Evolutionary conservation across 2,888 invertebrate species (phyloP), one percentile per base, ranked within the genome.

Genomic region (Alloplasta piceator): DNA sequence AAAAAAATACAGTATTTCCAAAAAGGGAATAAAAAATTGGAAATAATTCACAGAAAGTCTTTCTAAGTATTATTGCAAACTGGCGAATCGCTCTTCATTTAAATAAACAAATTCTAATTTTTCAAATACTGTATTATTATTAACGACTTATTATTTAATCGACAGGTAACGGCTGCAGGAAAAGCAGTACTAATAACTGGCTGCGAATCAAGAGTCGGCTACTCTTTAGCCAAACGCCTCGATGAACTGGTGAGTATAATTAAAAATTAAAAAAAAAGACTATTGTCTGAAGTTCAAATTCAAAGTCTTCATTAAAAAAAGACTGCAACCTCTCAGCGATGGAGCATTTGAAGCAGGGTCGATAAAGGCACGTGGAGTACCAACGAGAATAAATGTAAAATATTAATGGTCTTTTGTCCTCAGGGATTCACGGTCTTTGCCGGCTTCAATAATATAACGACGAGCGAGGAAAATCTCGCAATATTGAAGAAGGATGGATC

Each of bases 401-500:
- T 10, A 10, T 39, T 14, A 39, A 7, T 26, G 10, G 36, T 10
- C 12, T 85, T 70, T 71, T 80, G 73, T 64, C 82, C 84, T 70
- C 83, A 93, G 93, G 97, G 98, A 43, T 97, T 97, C 91, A 96
- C 97, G 58, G 96, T 97, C n/a, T 97, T 97, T 90, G 98, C 98
- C 70, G 97, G 96, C 81, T 97, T 97, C 91, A 94, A 94, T 86
- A 95, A 93, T 87, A 94, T 95, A 87, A 94, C 94, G 0, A 95
- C 95, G 6, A 95, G 94, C 80, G 94, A 95, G 75, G 95, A 95
- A 83, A 58, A 82, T 16, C 96, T 96, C 4, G 95, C 95, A 83
- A 95, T 96, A 92, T 93, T 97, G 60, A 96, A 96, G 90, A 96
- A 96, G 88, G 95, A 96, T 91, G 95, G 96, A 85, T 96, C 97